Evolutionary conservation across 2,797 vertebrate genomes (phyloP).

Genomic region (Sitta carolinensis): DNA sequence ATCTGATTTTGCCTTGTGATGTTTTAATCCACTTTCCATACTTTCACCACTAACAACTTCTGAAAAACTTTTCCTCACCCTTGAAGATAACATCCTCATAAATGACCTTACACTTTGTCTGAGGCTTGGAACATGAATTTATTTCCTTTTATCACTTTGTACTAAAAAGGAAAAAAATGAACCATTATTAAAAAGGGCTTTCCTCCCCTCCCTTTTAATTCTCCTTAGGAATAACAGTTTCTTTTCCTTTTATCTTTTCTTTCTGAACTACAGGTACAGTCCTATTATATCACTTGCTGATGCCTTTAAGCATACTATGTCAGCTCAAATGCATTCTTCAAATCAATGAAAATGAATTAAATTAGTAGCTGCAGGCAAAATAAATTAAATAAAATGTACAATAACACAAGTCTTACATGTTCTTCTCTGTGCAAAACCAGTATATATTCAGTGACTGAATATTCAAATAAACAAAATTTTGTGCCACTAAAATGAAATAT

Average conservation of each 20-base stretch:
- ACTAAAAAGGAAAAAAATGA: slow-evolving; percentile 68
- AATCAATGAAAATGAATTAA: slow-evolving; percentile 66
- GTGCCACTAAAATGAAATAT: neutral
- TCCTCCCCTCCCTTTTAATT: slow-evolving; percentile 21
- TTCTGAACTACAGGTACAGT: slow-evolving; percentile 37
- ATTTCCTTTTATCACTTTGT: slow-evolving; percentile 71
- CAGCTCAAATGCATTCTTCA: slow-evolving; percentile 48
- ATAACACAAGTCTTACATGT: slow-evolving; percentile 11
- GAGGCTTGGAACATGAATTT: slow-evolving; percentile 68
- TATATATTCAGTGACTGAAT: neutral
- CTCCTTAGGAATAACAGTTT: slow-evolving; percentile 19
- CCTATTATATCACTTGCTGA: slow-evolving; percentile 29
- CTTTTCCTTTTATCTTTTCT: slow-evolving; percentile 63
- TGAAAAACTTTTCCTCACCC: slow-evolving; percentile 45
- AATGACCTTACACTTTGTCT: slow-evolving; percentile 56
- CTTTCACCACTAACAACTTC: slow-evolving; percentile 57
- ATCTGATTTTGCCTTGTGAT: slow-evolving; percentile 42
- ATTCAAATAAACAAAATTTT: neutral
- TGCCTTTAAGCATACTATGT: slow-evolving; percentile 64
- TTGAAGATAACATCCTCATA: slow-evolving; percentile 53
- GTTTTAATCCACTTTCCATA: slow-evolving; percentile 64
- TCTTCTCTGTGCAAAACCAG: neutral
- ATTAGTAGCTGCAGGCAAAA: slow-evolving; percentile 56
- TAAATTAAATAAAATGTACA: slow-evolving; percentile 57
- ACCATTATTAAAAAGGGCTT: slow-evolving; percentile 55